phyloP scores from a whole-genome alignment of 2,113 vertebrate genomes.

The Balaenoptera acutorostrata region DNA sequence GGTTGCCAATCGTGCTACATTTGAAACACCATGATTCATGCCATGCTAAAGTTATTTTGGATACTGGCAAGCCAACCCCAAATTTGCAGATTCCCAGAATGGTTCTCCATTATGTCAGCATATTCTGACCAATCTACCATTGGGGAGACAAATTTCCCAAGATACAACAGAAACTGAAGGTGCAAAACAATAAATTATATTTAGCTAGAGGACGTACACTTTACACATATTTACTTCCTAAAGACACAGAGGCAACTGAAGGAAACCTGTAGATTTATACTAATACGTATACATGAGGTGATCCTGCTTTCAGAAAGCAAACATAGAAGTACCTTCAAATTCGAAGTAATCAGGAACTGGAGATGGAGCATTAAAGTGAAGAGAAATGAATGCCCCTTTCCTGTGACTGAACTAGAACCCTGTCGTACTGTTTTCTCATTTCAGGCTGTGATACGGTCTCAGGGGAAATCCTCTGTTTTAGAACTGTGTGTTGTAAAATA shows the following conservation, averaged over 20 bases:
- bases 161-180: background rate
- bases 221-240: background rate
- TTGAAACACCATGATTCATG: background rate
- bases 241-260: background rate
- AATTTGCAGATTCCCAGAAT: background rate
- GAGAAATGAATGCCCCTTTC: background rate
- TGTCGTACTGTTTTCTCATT: background rate
- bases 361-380: background rate
- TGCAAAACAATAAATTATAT: background rate
- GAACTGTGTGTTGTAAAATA: background rate
- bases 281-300: background rate
- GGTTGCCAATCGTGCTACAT: background rate
- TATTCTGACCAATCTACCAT: background rate
- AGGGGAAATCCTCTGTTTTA: background rate
- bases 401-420: background rate
- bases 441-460: background rate
- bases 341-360: background rate
- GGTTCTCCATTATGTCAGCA: background rate
- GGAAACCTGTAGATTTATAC: background rate
- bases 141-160: background rate
- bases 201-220: background rate
- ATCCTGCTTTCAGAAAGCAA: slow-evolving; percentile 15
- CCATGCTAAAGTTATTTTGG: background rate
- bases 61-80: background rate
- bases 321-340: background rate